Evolutionary conservation across 2,113 vertebrate species (phyloP).

Genomic region (Burhinus oedicnemus): DNA sequence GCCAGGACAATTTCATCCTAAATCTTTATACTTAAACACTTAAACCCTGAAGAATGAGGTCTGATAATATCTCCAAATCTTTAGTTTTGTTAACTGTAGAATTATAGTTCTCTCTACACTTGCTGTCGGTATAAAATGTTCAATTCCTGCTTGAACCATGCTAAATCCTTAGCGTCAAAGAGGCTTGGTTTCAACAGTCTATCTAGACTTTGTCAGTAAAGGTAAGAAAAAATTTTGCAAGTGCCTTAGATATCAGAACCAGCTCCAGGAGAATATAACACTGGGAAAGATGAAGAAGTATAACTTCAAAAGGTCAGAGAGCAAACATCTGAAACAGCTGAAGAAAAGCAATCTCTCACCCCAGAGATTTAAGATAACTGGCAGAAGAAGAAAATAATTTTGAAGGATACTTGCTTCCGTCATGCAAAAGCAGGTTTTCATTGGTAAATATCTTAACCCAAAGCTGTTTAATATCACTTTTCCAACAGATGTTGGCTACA

Average conservation of each 20-base stretch:
- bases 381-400: neutral
- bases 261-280: neutral
- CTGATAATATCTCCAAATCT: slow-evolving; percentile 42
- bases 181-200: neutral
- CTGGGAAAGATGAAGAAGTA: neutral
- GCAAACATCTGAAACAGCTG: neutral
- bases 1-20: slow-evolving; percentile 50
- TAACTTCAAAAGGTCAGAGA: slow-evolving; percentile 25
- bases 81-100: slow-evolving; percentile 32
- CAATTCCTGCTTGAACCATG: slow-evolving; percentile 5
- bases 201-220: neutral
- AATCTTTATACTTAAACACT: slow-evolving; percentile 29
- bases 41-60: slow-evolving; percentile 46
- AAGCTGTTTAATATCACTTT: slow-evolving; percentile 24
- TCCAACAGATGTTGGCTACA: slow-evolving; percentile 15
- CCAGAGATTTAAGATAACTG: neutral
- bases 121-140: neutral
- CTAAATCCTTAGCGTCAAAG: slow-evolving; percentile 28
- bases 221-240: neutral
- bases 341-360: neutral
- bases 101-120: neutral
- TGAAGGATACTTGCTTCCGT: neutral
- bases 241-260: neutral
- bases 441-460: neutral
- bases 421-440: neutral